Evolutionary conservation across 2,888 invertebrate genomes (phyloP).

Genomic region (Eupeodes luniger): DNA sequence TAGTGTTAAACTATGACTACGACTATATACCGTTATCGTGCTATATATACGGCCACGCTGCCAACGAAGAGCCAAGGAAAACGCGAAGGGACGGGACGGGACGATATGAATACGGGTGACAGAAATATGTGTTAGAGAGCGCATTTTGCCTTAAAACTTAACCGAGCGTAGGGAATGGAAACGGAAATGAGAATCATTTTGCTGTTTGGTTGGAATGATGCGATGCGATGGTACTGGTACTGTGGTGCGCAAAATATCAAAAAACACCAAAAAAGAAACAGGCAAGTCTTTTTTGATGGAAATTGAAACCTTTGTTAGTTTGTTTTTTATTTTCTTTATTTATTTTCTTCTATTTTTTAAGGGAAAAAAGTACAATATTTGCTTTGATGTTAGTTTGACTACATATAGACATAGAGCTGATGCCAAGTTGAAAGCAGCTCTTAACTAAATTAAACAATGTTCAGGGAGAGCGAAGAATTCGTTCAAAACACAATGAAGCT

Average conservation of each 20-base stretch:
- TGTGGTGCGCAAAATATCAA: background rate
- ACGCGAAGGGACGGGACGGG: background rate
- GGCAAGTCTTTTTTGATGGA: background rate
- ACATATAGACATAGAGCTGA: conserved; percentile 2
- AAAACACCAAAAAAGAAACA: background rate
- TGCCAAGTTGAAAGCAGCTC: conserved; percentile 68
- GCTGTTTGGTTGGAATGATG: conserved; percentile 15
- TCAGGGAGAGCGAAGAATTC: conserved; percentile 10
- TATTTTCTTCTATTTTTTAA: conserved; percentile 12
- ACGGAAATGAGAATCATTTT: conserved; percentile 64
- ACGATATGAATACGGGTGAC: conserved; percentile 60
- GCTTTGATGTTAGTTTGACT: conserved; percentile 23
- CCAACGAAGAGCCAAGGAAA: no score
- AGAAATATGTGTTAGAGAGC: conserved; percentile 61
- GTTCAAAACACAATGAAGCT: conserved; percentile 27
- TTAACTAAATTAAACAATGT: conserved; percentile 67
- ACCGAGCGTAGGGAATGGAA: conserved; percentile 54
- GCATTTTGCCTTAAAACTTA: conserved; percentile 63
- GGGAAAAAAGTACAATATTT: background rate
- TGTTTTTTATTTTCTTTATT: background rate
- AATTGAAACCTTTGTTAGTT: conserved; percentile 8
- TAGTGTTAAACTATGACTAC: conserved; percentile 22
- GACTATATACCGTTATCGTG: background rate
- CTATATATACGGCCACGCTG: background rate
- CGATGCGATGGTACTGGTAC: no score